Evolutionary conservation across 2,113 vertebrate species (phyloP).

Genomic region (Setophaga coronata): DNA sequence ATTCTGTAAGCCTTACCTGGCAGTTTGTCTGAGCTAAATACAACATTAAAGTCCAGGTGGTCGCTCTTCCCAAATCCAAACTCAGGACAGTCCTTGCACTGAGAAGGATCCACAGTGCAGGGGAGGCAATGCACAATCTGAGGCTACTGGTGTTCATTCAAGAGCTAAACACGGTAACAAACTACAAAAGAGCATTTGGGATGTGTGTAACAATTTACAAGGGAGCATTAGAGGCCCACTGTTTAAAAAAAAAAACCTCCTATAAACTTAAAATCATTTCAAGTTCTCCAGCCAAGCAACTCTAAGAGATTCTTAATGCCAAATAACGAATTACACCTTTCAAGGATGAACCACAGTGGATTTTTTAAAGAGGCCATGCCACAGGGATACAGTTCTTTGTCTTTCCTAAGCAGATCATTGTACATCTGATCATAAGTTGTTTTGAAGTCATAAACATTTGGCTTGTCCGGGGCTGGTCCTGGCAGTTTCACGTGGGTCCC

Average conservation of each 20-base stretch:
- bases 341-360: slow-evolving; percentile 48
- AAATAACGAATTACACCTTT: slow-evolving; percentile 66
- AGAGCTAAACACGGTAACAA: not conserved
- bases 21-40: slow-evolving; percentile 11
- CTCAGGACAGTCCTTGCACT: not conserved
- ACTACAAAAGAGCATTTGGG: slow-evolving; percentile 23
- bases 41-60: not conserved
- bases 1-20: not conserved
- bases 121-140: not conserved
- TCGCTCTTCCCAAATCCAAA: not conserved
- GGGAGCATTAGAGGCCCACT: not conserved
- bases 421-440: slow-evolving; percentile 99
- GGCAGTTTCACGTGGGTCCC: slow-evolving; percentile 97
- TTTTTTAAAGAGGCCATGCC: slow-evolving; percentile 64
- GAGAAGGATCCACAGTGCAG: not conserved
- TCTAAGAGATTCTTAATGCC: not conserved
- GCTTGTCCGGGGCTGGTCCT: slow-evolving; percentile 97
- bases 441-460: slow-evolving; percentile 99
- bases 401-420: slow-evolving; percentile 99
- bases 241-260: not conserved
- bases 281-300: slow-evolving; percentile 13
- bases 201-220: not conserved
- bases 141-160: not conserved
- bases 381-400: slow-evolving; percentile 99
- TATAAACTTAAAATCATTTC: not conserved